Evolutionary conservation across 1,140 invertebrate species (phyloP).

Genomic region (Teleogryllus occipitalis): DNA sequence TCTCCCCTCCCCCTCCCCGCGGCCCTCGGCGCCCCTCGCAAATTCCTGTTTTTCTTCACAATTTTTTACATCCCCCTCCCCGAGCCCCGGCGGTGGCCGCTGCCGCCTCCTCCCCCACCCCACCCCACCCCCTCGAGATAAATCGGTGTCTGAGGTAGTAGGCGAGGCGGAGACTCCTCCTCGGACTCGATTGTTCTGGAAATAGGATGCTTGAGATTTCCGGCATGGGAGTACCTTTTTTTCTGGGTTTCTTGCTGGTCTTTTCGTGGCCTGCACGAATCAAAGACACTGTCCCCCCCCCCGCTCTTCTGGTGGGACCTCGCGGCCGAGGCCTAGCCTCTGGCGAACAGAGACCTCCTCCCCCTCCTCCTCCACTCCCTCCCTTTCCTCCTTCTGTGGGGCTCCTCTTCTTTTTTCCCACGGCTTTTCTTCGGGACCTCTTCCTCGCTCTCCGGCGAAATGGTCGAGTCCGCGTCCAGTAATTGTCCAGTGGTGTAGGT

Average conservation of each 20-base stretch:
- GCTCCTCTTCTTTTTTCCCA: background rate
- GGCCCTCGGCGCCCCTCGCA: too few relatives aligned
- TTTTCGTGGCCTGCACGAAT: background rate
- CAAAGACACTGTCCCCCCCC: background rate
- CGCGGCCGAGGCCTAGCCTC: too few relatives aligned
- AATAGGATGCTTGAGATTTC: slow-evolving; percentile 1
- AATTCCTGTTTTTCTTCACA: too few relatives aligned
- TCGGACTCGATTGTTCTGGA: background rate
- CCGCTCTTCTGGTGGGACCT: too few relatives aligned
- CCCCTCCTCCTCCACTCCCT: too few relatives aligned
- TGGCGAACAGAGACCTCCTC: too few relatives aligned
- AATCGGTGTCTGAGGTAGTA: background rate
- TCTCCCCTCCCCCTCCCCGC: too few relatives aligned
- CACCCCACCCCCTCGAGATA: background rate
- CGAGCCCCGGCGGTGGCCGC: too few relatives aligned
- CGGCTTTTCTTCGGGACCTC: background rate
- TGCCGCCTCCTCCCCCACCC: too few relatives aligned
- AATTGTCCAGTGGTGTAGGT: background rate
- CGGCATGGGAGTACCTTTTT: background rate
- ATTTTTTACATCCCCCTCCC: too few relatives aligned
- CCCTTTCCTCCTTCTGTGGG: too few relatives aligned
- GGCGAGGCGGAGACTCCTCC: background rate
- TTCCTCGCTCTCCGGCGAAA: background rate
- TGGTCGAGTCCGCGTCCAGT: background rate
- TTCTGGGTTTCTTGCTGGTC: background rate